phyloP scores from a whole-genome alignment of 1,140 invertebrate species.

The Drosophila sp. region DNA sequence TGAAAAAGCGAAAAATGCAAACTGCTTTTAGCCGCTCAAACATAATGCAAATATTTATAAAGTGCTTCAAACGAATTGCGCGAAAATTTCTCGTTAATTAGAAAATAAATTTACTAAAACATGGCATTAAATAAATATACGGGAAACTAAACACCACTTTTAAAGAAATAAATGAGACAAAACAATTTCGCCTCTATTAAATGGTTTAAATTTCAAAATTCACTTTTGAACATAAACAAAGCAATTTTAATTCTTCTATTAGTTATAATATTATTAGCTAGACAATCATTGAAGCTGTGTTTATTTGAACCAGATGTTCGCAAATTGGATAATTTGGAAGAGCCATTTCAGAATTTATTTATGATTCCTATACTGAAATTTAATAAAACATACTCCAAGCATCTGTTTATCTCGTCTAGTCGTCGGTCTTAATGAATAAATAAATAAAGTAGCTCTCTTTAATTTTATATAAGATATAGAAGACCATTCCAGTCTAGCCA shows the following conservation, averaged over 20 bases:
- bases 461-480: too few relatives aligned
- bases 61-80: constrained; percentile 32
- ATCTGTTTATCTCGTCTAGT: too few relatives aligned
- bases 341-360: too few relatives aligned
- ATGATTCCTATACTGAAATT: too few relatives aligned
- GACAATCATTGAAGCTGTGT: not conserved
- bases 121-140: constrained; percentile 43
- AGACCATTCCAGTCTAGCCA: too few relatives aligned
- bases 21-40: not conserved
- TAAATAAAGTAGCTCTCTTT: too few relatives aligned
- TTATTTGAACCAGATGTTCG: too few relatives aligned
- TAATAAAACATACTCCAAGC: too few relatives aligned
- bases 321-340: too few relatives aligned
- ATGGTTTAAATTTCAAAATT: not conserved
- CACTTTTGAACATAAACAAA: not conserved
- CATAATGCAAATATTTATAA: constrained; percentile 55
- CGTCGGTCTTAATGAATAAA: too few relatives aligned
- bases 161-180: constrained; percentile 16
- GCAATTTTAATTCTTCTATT: not conserved
- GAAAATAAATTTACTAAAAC: constrained; percentile 60
- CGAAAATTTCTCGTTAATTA: constrained; percentile 58
- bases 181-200: constrained; percentile 12
- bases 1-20: constrained; percentile 7
- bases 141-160: constrained; percentile 5
- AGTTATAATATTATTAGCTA: too few relatives aligned